Conservation (phyloP, 2,113 vertebrate species). For the Panthera leo region DNA sequence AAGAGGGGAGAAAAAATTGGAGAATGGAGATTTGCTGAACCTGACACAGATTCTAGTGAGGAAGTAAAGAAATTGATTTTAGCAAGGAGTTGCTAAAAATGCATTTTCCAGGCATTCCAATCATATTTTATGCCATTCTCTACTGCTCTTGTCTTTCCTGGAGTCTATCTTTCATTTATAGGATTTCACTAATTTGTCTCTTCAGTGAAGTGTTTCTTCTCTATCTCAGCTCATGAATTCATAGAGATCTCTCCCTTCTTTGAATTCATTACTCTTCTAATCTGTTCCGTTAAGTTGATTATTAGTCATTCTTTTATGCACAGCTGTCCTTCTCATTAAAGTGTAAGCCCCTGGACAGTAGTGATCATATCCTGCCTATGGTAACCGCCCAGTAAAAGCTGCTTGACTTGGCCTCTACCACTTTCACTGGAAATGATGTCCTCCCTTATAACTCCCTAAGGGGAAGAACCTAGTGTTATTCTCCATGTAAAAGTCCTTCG, state of each 20-base stretch:
- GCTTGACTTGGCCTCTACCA: not conserved
- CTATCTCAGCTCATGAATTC: not conserved
- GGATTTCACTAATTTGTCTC: not conserved
- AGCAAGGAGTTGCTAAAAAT: not conserved
- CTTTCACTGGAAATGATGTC: not conserved
- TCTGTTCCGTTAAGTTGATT: constrained; percentile 14
- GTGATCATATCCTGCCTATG: not conserved
- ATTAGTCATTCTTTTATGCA: not conserved
- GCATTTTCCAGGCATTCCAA: not conserved
- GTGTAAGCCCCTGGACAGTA: not conserved
- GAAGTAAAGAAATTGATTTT: not conserved
- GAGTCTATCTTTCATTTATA: not conserved
- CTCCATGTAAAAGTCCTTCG: not conserved
- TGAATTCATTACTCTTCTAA: constrained; percentile 4
- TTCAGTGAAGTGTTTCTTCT: not conserved
- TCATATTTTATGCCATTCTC: not conserved
- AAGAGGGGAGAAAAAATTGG: not conserved
- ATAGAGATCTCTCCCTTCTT: not conserved
- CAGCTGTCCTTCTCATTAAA: constrained; percentile 8
- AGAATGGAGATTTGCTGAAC: not conserved
- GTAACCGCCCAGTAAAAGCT: not conserved
- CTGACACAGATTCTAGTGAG: not conserved
- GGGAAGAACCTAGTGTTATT: not conserved
- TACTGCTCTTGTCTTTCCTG: not conserved
- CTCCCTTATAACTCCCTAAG: not conserved